These are phyloP conservation scores for Euzophera pinguis DNA, from an alignment of 2,888 invertebrate genomes.

Conservation along the genomic window DNA sequence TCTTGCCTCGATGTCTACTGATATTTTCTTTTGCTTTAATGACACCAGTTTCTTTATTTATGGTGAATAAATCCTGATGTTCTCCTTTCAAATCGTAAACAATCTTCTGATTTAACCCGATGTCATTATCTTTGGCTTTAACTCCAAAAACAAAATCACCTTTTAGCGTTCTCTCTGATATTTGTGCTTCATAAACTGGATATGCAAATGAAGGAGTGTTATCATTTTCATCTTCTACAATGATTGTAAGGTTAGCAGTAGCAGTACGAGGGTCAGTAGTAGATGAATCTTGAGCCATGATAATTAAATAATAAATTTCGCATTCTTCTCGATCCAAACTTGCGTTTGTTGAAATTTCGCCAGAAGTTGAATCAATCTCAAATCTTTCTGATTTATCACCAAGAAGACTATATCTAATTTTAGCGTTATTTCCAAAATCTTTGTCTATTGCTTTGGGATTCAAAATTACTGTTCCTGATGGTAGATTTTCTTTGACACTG, in stretches of 20 bases:
- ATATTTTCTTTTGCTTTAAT: slow-evolving; percentile 88
- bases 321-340: slow-evolving; percentile 90
- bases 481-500: slow-evolving; percentile 89
- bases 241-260: slow-evolving; percentile 90
- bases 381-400: slow-evolving; percentile 92
- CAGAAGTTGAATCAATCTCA: slow-evolving; percentile 87
- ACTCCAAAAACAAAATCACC: slow-evolving; percentile 96
- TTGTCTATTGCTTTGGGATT: slow-evolving; percentile 89
- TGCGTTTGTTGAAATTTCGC: slow-evolving; percentile 86
- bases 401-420: slow-evolving; percentile 90
- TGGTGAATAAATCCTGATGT: slow-evolving; percentile 87
- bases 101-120: slow-evolving; percentile 89
- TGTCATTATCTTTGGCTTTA: slow-evolving; percentile 90
- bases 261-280: slow-evolving; percentile 91
- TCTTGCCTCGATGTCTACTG: slow-evolving; percentile 71
- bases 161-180: slow-evolving; percentile 88
- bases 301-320: slow-evolving; percentile 86
- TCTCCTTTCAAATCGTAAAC: slow-evolving; percentile 88
- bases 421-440: slow-evolving; percentile 91
- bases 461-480: slow-evolving; percentile 87
- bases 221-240: slow-evolving; percentile 90
- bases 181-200: slow-evolving; percentile 87
- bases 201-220: slow-evolving; percentile 89
- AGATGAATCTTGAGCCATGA: slow-evolving; percentile 94
- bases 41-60: slow-evolving; percentile 91